Base-by-base conservation (phyloP, 1,140 invertebrate genomes). In the Paralvinella palmiformis region DNA sequence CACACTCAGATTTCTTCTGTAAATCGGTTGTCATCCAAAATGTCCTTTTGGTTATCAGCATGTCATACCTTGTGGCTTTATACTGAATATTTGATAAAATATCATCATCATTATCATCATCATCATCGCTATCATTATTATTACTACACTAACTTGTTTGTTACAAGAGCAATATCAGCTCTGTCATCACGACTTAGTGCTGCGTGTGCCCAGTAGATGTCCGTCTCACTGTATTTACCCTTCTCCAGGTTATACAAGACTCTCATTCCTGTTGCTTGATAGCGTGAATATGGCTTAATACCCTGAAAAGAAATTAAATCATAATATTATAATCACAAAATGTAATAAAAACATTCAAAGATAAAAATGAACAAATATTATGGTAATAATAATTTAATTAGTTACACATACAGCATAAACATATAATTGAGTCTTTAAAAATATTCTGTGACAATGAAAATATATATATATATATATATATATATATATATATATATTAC, bases 281-380 rank as follows among this genome's bases (percentile, higher is more conserved):
- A 52, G 24, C 31, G 77, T 20, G 84, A 87, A 73, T 86, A 90
- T 52, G 86, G 83, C 45, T 85, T 83, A 4, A 89, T 77, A 27
- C 88, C 87, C 86, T 89, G 69, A 24, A 76, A 75, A 61, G 44
- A 29, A 32, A 57, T 20, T 27, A 7, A 62, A 48, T 17, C 36
- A 35, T 10, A 55, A 37, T 1, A 5, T 44, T 48, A 31, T 22
- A 35, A 27, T 24, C 44, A 31, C 17, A 60, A 56, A 17, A 57
- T 33, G n/a, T 33, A 7, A 20, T 57, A 41, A 41, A 41, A n/a
- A 10, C 7, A 7, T 41, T 7, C 7, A 41, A n/a, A 41, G 37
- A 41, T n/a, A n/a, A n/a, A n/a, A n/a, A n/a, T n/a, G n/a, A n/a
- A n/a, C n/a, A n/a, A n/a, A n/a, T n/a, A n/a, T n/a, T n/a, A n/a